These are phyloP conservation scores for Brachionus paranguensis DNA, from an alignment of 1,140 invertebrate species.

Conservation along the genomic window DNA sequence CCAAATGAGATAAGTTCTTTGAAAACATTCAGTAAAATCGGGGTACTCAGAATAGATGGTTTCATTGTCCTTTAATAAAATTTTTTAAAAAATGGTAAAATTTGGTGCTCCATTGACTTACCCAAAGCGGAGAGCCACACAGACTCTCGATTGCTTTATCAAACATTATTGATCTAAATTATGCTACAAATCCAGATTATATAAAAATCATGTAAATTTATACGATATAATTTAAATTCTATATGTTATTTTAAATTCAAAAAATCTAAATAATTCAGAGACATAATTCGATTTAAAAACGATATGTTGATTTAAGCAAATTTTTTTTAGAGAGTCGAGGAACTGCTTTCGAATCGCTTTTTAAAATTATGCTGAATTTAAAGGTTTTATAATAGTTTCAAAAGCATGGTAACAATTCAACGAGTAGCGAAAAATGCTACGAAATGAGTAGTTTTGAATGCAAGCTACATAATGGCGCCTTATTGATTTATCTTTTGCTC, in stretches of 20 bases:
- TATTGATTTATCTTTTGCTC: not conserved
- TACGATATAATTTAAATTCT: not conserved
- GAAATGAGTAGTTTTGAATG: not conserved
- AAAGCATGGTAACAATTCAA: not conserved
- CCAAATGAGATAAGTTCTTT: constrained; percentile 9
- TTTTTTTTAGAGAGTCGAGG: not conserved
- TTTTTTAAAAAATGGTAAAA: not conserved
- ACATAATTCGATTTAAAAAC: not conserved
- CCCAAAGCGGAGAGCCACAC: constrained; percentile 2
- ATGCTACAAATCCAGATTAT: not conserved
- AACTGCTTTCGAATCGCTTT: not conserved
- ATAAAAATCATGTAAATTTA: not conserved
- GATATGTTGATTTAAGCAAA: not conserved
- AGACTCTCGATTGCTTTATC: not conserved
- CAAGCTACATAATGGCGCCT: not conserved
- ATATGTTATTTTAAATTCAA: not conserved
- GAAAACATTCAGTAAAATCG: constrained; percentile 36
- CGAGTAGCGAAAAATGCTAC: not conserved
- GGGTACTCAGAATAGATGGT: constrained; percentile 26
- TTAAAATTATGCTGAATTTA: not conserved
- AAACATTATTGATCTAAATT: not conserved
- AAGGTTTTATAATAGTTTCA: not conserved
- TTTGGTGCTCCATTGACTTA: not conserved
- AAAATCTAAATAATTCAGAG: not conserved
- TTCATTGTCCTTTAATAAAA: not conserved